phyloP scores from a whole-genome alignment of 2,797 vertebrate genomes.

The Danio kyathit region DNA sequence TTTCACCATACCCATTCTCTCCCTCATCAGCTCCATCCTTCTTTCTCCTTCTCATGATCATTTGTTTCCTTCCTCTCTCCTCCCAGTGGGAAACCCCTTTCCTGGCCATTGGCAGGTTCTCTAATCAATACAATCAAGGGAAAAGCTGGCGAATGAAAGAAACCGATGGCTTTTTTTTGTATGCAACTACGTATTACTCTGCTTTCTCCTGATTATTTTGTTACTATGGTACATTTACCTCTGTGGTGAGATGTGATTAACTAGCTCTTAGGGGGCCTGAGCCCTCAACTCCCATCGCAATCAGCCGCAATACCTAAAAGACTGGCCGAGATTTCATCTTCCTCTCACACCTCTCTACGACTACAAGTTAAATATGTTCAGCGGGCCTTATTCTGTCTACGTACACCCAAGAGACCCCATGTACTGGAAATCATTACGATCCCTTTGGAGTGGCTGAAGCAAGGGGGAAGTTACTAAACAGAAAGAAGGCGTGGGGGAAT shows the following conservation, averaged over 20 bases:
- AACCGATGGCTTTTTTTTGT: constrained; percentile 38
- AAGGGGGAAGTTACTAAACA: constrained; percentile 35
- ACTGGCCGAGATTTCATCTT: constrained; percentile 39
- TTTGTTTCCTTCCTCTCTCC: constrained; percentile 22
- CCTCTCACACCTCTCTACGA: constrained; percentile 21
- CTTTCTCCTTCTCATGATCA: constrained; percentile 10
- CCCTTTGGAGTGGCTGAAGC: constrained; percentile 33
- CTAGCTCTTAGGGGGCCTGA: constrained; percentile 31
- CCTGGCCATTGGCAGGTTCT: constrained; percentile 25
- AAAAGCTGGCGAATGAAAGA: constrained; percentile 32
- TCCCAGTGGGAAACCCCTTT: constrained; percentile 28
- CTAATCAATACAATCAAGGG: constrained; percentile 36
- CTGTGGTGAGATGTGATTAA: constrained; percentile 55
- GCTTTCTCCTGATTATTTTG: constrained; percentile 41
- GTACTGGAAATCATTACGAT: constrained; percentile 37
- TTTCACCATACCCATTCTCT: background rate
- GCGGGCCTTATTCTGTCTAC: constrained; percentile 45
- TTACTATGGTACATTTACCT: constrained; percentile 47
- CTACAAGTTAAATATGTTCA: constrained; percentile 45
- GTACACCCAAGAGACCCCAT: constrained; percentile 10
- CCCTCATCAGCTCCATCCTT: background rate
- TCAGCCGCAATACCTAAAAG: constrained; percentile 46
- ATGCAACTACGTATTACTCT: constrained; percentile 3
- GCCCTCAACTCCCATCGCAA: constrained; percentile 37
- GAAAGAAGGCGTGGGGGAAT: background rate